Evolutionary conservation across 2,888 invertebrate genomes (phyloP).

Genomic region (Tetragonisca angustula): DNA sequence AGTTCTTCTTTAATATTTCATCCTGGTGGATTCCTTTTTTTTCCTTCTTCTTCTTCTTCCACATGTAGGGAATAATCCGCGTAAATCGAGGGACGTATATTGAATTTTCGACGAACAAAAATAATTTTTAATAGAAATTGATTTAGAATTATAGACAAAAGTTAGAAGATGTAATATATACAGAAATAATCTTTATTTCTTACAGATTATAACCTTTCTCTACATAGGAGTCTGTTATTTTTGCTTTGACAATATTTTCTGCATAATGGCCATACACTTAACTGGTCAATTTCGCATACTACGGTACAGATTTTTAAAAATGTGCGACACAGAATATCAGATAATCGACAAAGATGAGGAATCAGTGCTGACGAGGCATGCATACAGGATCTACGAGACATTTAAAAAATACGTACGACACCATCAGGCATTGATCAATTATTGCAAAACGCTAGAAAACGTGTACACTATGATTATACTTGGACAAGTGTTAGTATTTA

Average conservation of each 20-base stretch:
- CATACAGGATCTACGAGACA: slow-evolving; percentile 20
- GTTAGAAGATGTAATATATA: background rate
- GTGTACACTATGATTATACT: slow-evolving; percentile 62
- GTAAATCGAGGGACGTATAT: no score
- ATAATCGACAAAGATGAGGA: background rate
- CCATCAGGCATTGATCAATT: slow-evolving; percentile 64
- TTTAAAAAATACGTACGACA: slow-evolving; percentile 54
- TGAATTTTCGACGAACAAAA: background rate
- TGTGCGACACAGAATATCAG: background rate
- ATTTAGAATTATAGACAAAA: no score
- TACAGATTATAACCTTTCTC: slow-evolving; percentile 46
- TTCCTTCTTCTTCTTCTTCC: no score
- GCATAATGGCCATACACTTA: slow-evolving; percentile 61
- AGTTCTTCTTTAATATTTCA: no score
- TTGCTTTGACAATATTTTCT: slow-evolving; percentile 70
- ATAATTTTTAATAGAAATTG: no score
- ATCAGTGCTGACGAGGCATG: background rate
- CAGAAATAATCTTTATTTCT: background rate
- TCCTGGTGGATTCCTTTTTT: no score
- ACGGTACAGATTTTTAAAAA: slow-evolving; percentile 50
- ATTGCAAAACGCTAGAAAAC: slow-evolving; percentile 57
- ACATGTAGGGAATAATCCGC: no score
- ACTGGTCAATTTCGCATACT: slow-evolving; percentile 72
- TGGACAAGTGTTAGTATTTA: slow-evolving; percentile 62
- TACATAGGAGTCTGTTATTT: slow-evolving; percentile 63